Percentiles rank a stretch among this genome's conserved stretches.
These are phyloP conservation scores for Parapristionchus giblindavisi DNA, from an alignment of 2,888 invertebrate genomes.

Conservation along the genomic window DNA sequence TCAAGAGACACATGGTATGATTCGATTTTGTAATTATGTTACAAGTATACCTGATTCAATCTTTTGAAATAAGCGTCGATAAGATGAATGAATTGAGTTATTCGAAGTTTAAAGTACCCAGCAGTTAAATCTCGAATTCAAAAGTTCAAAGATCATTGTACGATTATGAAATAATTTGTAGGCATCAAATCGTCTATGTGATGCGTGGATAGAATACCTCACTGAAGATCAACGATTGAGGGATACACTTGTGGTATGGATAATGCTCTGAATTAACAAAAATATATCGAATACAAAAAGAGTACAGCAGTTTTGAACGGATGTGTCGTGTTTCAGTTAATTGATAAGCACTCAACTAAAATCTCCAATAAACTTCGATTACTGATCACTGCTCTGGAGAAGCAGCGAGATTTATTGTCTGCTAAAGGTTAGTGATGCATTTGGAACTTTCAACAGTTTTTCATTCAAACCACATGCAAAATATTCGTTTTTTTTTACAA, in stretches of 20 bases:
- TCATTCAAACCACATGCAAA: too few relatives aligned
- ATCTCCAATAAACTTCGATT: constrained; percentile 47
- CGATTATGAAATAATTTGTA: too few relatives aligned
- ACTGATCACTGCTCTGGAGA: constrained; percentile 48
- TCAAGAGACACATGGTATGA: constrained; percentile 42
- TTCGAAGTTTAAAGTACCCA: too few relatives aligned
- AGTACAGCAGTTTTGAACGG: background rate
- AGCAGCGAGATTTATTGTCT: constrained; percentile 45
- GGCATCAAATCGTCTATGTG: constrained; percentile 2
- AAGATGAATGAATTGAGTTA: too few relatives aligned
- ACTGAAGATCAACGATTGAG: constrained; percentile 8
- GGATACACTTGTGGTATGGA: background rate
- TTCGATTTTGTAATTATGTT: background rate
- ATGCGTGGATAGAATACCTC: constrained; percentile 27
- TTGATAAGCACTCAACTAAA: constrained; percentile 48
- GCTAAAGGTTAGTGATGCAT: constrained; percentile 45
- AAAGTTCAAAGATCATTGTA: too few relatives aligned
- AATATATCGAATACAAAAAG: background rate
- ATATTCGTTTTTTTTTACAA: too few relatives aligned
- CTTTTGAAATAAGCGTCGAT: background rate
- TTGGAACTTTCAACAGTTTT: too few relatives aligned
- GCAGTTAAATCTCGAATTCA: too few relatives aligned
- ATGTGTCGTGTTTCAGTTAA: constrained; percentile 36
- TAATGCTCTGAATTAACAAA: background rate
- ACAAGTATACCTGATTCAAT: background rate